Percentiles rank a stretch among this genome's conserved stretches.
Evolutionary conservation across 2,888 invertebrate species (phyloP).

Genomic region (Allygus modestus): DNA sequence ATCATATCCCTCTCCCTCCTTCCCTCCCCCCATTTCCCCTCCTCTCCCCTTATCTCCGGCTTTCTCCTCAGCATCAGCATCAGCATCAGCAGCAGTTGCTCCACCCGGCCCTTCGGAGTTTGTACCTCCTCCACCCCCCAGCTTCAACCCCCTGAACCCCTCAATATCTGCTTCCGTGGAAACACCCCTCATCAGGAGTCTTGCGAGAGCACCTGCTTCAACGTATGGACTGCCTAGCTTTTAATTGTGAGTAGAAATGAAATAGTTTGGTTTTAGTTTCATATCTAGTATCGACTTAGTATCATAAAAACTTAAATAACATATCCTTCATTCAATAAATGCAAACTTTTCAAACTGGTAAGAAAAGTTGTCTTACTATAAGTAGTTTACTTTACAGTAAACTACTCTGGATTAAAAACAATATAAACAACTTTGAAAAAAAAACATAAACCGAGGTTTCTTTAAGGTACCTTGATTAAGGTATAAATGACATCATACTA

Average conservation of each 20-base stretch:
- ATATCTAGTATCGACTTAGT: too few species aligned
- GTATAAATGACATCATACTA: too few species aligned
- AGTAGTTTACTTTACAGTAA: too few species aligned
- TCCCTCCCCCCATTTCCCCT: conserved; percentile 6
- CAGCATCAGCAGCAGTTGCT: neutral
- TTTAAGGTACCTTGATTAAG: too few species aligned
- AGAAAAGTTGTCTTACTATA: too few species aligned
- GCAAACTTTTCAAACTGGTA: too few species aligned
- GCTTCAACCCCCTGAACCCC: conserved; percentile 23
- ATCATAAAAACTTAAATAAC: too few species aligned
- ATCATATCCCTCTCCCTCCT: neutral
- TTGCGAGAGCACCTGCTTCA: neutral
- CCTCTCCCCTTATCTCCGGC: neutral
- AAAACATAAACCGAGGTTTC: too few species aligned
- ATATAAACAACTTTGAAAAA: too few species aligned
- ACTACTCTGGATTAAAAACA: too few species aligned
- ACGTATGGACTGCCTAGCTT: conserved; percentile 30
- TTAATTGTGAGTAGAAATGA: neutral
- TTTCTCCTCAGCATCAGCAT: neutral
- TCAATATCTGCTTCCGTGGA: neutral
- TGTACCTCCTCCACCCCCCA: conserved; percentile 1
- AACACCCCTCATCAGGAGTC: neutral
- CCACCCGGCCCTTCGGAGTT: conserved; percentile 16
- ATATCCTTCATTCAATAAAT: too few species aligned
- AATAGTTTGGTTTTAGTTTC: too few species aligned